A percentile compares a stretch with the other conserved stretches of the same genome.
Conservation (phyloP, 2,888 invertebrate species). For the Geotrupes spiniger region DNA sequence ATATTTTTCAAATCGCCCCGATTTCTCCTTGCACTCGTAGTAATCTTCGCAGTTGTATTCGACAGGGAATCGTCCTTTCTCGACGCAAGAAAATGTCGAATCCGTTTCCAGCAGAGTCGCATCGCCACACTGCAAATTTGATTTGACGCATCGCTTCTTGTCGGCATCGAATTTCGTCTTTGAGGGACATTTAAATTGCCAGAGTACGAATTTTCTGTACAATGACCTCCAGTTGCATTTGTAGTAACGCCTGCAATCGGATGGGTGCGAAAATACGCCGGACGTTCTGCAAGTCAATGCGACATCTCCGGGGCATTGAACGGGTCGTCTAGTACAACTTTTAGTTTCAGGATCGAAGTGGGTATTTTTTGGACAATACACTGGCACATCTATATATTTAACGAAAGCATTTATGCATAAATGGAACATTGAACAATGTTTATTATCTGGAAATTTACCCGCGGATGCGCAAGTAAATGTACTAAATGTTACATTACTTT, state of each 20-base stretch:
- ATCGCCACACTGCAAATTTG: constrained; percentile 2
- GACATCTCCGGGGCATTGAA: constrained; percentile 37
- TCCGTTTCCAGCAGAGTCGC: neutral
- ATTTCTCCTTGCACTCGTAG: constrained; percentile 49
- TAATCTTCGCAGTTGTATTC: constrained; percentile 51
- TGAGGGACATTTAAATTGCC: constrained; percentile 52
- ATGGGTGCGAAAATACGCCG: constrained; percentile 53
- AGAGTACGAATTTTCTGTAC: constrained; percentile 52
- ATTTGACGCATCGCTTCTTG: constrained; percentile 9
- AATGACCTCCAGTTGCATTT: constrained; percentile 54
- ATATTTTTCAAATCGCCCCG: constrained; percentile 42
- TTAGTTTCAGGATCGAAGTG: constrained; percentile 34
- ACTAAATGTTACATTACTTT: neutral
- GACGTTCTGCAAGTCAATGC: constrained; percentile 37
- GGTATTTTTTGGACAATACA: constrained; percentile 34
- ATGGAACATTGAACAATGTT: constrained; percentile 36
- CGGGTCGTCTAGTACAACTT: constrained; percentile 36
- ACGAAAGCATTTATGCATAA: constrained; percentile 33
- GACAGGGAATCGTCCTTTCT: constrained; percentile 49
- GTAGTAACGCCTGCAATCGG: constrained; percentile 55
- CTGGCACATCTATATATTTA: constrained; percentile 28
- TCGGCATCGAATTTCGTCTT: constrained; percentile 25
- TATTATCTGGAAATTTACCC: constrained; percentile 38
- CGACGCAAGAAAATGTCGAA: constrained; percentile 40
- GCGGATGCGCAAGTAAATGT: constrained; percentile 30